Percentiles rank a stretch among this genome's conserved stretches.
These are phyloP conservation scores for Spatulosminthurus flaviceps DNA, from an alignment of 2,888 invertebrate genomes.

Conservation along the genomic window DNA sequence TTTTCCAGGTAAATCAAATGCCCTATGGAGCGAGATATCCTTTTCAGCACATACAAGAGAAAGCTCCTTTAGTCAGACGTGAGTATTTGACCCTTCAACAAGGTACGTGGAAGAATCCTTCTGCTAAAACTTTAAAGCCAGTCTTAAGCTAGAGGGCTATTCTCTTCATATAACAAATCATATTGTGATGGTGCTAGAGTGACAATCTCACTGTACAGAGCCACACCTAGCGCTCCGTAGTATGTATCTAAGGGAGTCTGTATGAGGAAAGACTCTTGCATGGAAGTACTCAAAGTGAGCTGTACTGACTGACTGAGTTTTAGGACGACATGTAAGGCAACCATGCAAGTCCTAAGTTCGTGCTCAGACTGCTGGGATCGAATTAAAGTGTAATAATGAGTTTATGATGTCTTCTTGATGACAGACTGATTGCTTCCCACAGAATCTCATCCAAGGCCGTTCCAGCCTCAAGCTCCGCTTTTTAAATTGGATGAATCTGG, in stretches of 20 bases:
- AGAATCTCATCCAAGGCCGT: constrained; percentile 34
- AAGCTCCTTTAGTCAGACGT: constrained; percentile 30
- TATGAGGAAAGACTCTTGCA: no score
- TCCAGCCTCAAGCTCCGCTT: constrained; percentile 17
- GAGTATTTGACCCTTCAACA: constrained; percentile 23
- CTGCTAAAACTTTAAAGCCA: neutral
- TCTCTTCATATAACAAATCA: neutral
- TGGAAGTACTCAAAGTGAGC: no score
- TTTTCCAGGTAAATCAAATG: constrained; percentile 40
- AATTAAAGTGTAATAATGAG: constrained; percentile 34
- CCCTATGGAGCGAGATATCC: constrained; percentile 24
- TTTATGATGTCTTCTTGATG: constrained; percentile 42
- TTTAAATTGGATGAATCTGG: constrained; percentile 33
- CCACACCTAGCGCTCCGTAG: neutral
- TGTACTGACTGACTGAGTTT: no score
- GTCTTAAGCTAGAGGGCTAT: neutral
- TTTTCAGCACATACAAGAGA: constrained; percentile 19
- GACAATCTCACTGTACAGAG: neutral
- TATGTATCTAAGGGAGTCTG: no score
- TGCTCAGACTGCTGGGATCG: constrained; percentile 12
- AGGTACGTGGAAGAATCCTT: constrained; percentile 22
- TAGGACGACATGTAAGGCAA: neutral
- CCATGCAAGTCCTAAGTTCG: neutral
- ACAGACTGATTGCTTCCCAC: constrained; percentile 32
- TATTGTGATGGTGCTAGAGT: neutral